phyloP scores from a whole-genome alignment of 2,113 vertebrate species.

The Gracilinanus agilis region DNA sequence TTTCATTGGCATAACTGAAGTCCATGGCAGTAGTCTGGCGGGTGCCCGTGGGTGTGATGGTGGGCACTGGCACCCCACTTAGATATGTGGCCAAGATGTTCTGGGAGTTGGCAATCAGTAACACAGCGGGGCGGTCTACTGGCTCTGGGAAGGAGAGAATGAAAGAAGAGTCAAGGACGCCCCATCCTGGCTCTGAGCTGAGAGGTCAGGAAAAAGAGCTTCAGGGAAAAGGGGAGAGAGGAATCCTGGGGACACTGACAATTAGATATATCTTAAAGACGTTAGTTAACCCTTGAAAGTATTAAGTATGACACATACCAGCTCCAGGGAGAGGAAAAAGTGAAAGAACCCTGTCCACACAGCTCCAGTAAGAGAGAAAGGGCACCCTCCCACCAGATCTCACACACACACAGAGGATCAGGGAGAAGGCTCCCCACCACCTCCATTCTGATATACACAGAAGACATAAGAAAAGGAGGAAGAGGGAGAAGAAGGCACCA shows the following conservation, averaged over 20 bases:
- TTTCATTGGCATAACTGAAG: slow-evolving; percentile 94
- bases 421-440: not conserved
- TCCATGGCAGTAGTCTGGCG: slow-evolving; percentile 98
- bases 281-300: too few relatives aligned
- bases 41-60: slow-evolving; percentile 91
- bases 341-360: not conserved
- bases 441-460: not conserved
- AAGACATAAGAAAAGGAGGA: not conserved
- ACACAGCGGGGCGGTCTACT: slow-evolving; percentile 92
- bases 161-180: not conserved
- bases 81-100: slow-evolving; percentile 96
- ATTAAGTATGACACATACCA: too few relatives aligned
- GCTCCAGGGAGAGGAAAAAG: not conserved
- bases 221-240: too few relatives aligned
- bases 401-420: not conserved
- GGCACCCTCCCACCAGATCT: not conserved
- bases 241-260: not conserved
- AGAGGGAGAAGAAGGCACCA: not conserved
- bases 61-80: slow-evolving; percentile 89
- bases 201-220: not conserved
- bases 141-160: slow-evolving; percentile 85
- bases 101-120: slow-evolving; percentile 96
- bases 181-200: slow-evolving; percentile 78
- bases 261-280: too few relatives aligned
- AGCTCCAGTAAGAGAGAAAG: not conserved